Evolutionary conservation across 2,113 vertebrate species (phyloP), one percentile per base, ranked within the genome.

Genomic region (Romanogobio albipinnatus): DNA sequence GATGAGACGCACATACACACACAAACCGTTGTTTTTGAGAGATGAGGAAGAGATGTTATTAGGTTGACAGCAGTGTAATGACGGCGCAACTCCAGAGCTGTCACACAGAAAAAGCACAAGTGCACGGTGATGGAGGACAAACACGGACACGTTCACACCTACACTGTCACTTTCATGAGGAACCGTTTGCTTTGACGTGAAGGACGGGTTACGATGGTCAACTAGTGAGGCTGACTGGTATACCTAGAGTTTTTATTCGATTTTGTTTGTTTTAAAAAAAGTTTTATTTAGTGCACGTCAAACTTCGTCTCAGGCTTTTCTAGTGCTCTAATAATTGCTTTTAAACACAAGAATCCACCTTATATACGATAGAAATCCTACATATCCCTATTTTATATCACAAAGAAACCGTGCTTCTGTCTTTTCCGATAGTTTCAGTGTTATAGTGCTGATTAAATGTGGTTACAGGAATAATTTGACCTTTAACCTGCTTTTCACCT

Each of bases 381-480:
- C 39, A 77, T 19, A 15, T 39, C 33, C 19, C 29, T 76, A 22
- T 36, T 59, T 59, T 5, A 76, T 33, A 36, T 53, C 56, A 61
- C 11, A 68, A 24, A 64, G 33, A 29, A 56, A 73, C 49, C 24
- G 51, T 56, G 22, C 9, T 17, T 84, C 82, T 86, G 8, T 78
- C 36, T 62, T 62, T 61, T 47, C 58, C 36, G 13, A 86, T 90
- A 90, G 85, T 90, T 86, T 83, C 74, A 24, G 33, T 81, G 87
- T 91, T 93, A 90, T 59, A 91, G 92, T 94, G 88, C 88, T 89
- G 90, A 95, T 94, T 92, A 93, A 91, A 93, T 88, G 91, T 93
- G 93, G 94, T 93, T 93, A 86, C 68, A 90, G 83, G 85, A 88
- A 92, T 90, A 90, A 87, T 93, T 93, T 93, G 93, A 93, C 93